Evolutionary conservation across 2,797 vertebrate species (phyloP).

Genomic region (Scleropages formosus): DNA sequence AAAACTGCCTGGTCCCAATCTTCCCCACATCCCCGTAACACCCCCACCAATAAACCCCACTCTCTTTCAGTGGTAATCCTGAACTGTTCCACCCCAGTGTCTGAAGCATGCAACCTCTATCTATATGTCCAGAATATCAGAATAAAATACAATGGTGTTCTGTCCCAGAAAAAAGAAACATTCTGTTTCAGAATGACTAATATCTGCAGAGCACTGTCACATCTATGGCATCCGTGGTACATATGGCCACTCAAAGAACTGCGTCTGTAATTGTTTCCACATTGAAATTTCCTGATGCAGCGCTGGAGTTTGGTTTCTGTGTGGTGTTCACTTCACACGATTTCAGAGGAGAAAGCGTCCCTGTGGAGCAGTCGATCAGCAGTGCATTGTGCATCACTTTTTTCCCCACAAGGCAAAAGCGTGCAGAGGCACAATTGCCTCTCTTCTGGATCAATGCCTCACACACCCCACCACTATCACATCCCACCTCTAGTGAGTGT

Average conservation of each 20-base stretch:
- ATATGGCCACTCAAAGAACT: neutral
- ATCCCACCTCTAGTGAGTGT: neutral
- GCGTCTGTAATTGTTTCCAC: constrained; percentile 6
- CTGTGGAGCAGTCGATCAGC: neutral
- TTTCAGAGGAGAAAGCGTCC: neutral
- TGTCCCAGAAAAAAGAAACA: constrained; percentile 7
- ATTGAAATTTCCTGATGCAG: neutral
- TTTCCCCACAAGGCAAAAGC: neutral
- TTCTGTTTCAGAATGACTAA: neutral
- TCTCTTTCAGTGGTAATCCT: neutral
- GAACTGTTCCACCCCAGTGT: neutral
- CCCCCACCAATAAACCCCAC: neutral
- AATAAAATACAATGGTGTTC: neutral
- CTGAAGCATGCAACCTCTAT: neutral
- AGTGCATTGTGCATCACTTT: neutral
- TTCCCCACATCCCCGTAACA: neutral
- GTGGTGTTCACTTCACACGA: neutral
- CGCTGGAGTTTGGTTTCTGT: neutral
- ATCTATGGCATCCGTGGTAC: neutral
- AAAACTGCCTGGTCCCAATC: neutral
- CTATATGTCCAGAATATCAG: neutral
- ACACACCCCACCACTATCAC: neutral
- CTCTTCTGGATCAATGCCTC: neutral
- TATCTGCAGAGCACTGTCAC: constrained; percentile 7
- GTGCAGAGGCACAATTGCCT: neutral